Percentiles rank a stretch among this genome's conserved stretches.
These are phyloP conservation scores for Thryonomys swinderianus DNA, from an alignment of 2,113 vertebrate genomes.

Conservation along the genomic window DNA sequence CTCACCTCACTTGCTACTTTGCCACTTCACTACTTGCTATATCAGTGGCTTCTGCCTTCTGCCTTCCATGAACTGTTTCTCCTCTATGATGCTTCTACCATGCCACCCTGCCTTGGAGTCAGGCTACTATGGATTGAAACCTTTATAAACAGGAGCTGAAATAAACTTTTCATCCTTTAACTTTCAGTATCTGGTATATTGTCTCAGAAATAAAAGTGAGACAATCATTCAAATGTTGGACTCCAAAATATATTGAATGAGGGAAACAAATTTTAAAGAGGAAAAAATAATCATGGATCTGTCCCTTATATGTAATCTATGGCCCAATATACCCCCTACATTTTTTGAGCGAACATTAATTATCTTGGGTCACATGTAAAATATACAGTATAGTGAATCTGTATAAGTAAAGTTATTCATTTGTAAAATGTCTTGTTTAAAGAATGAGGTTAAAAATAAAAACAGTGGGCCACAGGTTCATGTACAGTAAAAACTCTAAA, in stretches of 20 bases:
- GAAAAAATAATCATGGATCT: background rate
- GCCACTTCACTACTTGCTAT: background rate
- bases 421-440: background rate
- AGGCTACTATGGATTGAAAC: background rate
- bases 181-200: background rate
- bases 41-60: background rate
- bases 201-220: background rate
- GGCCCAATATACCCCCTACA: background rate
- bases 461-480: background rate
- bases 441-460: background rate
- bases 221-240: background rate
- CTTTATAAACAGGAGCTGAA: background rate
- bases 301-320: background rate
- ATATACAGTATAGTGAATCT: background rate
- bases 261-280: background rate
- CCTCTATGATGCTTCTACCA: fast-evolving
- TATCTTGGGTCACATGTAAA: background rate
- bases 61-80: background rate
- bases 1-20: background rate
- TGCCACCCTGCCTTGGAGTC: background rate
- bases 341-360: background rate
- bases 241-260: background rate
- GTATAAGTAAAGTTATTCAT: background rate
- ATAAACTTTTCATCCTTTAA: background rate
- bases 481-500: background rate